phyloP scores from a whole-genome alignment of 2,113 vertebrate genomes.

The Crotalus horridus region DNA sequence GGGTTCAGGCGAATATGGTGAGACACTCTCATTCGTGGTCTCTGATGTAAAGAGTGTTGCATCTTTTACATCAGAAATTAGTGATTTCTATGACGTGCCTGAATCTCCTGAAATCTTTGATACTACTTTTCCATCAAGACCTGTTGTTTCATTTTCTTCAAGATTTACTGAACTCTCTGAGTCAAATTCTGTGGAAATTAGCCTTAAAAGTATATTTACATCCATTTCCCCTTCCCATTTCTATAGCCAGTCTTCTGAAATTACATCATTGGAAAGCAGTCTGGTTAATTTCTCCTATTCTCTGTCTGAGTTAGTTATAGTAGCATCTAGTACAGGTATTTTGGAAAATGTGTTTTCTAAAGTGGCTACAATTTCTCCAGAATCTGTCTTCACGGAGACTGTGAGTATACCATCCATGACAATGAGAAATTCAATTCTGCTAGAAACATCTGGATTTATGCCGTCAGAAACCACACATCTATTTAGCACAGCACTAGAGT shows the following conservation, averaged over 20 bases:
- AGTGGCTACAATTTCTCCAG: neutral
- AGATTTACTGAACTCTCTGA: constrained; percentile 27
- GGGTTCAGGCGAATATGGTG: constrained; percentile 83
- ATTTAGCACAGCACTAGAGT: constrained; percentile 5
- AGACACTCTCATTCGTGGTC: constrained; percentile 73
- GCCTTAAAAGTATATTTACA: constrained; percentile 26
- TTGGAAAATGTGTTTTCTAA: neutral
- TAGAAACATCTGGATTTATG: constrained; percentile 20
- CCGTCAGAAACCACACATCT: constrained; percentile 40
- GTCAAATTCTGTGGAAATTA: constrained; percentile 32
- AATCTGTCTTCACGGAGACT: neutral
- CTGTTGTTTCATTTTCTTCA: constrained; percentile 74
- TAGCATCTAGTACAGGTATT: neutral
- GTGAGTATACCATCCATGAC: fast-evolving
- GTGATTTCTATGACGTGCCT: constrained; percentile 74
- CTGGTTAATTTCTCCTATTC: neutral
- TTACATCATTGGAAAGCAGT: neutral
- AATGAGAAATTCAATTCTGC: neutral
- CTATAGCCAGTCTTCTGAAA: constrained; percentile 28
- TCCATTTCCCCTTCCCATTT: constrained; percentile 40
- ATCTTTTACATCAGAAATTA: constrained; percentile 64
- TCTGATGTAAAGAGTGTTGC: constrained; percentile 65
- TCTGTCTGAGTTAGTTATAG: fast-evolving
- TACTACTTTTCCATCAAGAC: constrained; percentile 82
- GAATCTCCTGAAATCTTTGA: constrained; percentile 79